phyloP scores from a whole-genome alignment of 2,888 invertebrate genomes.

The Acrocera orbiculus region DNA sequence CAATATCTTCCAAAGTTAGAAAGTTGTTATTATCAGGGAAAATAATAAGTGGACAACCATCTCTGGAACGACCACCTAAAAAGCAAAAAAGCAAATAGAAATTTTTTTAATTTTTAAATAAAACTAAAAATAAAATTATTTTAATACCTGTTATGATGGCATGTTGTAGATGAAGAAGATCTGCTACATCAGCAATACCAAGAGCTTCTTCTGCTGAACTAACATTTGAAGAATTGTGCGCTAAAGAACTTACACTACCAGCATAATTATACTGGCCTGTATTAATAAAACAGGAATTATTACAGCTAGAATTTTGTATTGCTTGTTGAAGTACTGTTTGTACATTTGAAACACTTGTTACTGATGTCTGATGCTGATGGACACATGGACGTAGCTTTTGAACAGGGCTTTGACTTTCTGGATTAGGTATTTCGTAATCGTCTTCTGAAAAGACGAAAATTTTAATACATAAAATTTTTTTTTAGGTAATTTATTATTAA shows the following conservation, averaged over 20 bases:
- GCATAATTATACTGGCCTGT: neutral
- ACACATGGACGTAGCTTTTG: constrained; percentile 20
- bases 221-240: constrained; percentile 20
- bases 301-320: constrained; percentile 10
- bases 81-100: constrained; percentile 3
- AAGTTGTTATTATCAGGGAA: constrained; percentile 89
- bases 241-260: constrained; percentile 17
- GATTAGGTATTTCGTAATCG: constrained; percentile 21
- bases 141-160: constrained; percentile 62
- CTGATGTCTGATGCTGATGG: constrained; percentile 29
- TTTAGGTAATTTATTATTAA: neutral
- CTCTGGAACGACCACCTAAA: constrained; percentile 66
- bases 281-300: constrained; percentile 3
- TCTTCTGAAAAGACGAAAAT: constrained; percentile 22
- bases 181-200: constrained; percentile 51
- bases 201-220: constrained; percentile 22
- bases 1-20: constrained; percentile 61
- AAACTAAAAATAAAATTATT: constrained; percentile 11
- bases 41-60: constrained; percentile 84
- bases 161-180: constrained; percentile 72
- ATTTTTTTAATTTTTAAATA: neutral
- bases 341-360: constrained; percentile 26
- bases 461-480: neutral
- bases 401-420: constrained; percentile 19
- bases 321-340: constrained; percentile 28